Evolutionary conservation across 2,797 vertebrate genomes (phyloP).

Genomic region (Peromyscus attwateri): DNA sequence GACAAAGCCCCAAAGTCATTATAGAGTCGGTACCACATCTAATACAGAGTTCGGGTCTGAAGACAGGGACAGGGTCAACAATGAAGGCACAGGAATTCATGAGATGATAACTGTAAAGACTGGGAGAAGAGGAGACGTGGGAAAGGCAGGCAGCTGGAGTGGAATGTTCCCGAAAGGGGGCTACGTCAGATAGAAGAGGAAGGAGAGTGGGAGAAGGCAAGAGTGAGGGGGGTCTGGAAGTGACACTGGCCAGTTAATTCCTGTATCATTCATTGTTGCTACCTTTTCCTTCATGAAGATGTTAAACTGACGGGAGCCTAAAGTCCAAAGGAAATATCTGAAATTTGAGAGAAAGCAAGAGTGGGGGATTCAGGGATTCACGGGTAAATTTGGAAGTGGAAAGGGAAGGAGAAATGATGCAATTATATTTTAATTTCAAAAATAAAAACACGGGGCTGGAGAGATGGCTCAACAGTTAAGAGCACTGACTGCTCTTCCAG

Average conservation of each 20-base stretch:
- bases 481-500: neutral
- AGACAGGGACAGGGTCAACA: neutral
- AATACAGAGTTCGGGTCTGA: neutral
- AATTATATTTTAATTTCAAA: neutral
- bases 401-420: neutral
- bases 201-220: neutral
- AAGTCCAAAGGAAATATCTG: neutral
- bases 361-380: too few species aligned
- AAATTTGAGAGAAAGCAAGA: neutral
- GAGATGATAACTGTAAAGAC: neutral
- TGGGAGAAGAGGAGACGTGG: neutral
- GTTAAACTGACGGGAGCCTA: neutral
- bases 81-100: neutral
- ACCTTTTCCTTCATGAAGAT: neutral
- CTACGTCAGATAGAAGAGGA: neutral
- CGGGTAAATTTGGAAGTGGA: neutral
- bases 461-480: neutral
- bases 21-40: neutral
- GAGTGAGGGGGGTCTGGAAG: fast-evolving
- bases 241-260: neutral
- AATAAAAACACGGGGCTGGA: neutral
- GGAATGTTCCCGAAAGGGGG: too few species aligned
- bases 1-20: neutral
- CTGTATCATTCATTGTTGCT: neutral
- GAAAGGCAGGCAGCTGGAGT: neutral